Base-by-base conservation (phyloP, 2,113 vertebrate genomes). In the Coreoperca whiteheadi region DNA sequence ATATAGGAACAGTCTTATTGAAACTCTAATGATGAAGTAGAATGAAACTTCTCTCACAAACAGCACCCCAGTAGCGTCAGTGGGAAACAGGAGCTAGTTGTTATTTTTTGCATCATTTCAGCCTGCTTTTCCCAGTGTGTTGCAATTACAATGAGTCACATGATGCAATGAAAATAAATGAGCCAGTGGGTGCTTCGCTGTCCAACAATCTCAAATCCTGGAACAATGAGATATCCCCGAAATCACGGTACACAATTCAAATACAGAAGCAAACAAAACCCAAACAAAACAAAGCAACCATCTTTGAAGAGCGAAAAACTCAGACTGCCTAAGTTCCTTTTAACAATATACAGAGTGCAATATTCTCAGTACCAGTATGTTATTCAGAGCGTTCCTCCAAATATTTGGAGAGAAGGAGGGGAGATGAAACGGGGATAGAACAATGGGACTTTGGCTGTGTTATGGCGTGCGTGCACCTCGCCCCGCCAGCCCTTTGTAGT, bases 351-450 rank as follows among this genome's bases (percentile, higher is more conserved):
- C 95, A 96, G 87, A 84, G 83, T 32, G 70, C 79, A 93, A 85
- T 93, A 94, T 92, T 95, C 93, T 95, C 94, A 92, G 91, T 91
- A 91, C 93, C 94, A 92, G 87, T 77, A 92, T 95, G 95, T 95
- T 95, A 94, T 95, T 94, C 93, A 82, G 92, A 94, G 88, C 67
- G 88, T 92, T 95, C 91, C 79, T 95, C 90, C 93, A 96, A 95
- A 96, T 95, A 95, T 96, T 96, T 96, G 93, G 93, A 95, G 92
- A 94, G 93, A 94, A 94, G 88, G 93, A 94, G 91, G 92, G 88
- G 92, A 95, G 94, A 96, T 96, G 95, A 95, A 96, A 95, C 94
- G 56, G 73, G 79, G 82, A 39, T 77, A 93, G 95, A 95, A 96
- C 95, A 96, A 96, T 96, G 92, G 93, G 91, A 88, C 91, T 90